phyloP scores from a whole-genome alignment of 2,888 invertebrate genomes.

The Busseola fusca region DNA sequence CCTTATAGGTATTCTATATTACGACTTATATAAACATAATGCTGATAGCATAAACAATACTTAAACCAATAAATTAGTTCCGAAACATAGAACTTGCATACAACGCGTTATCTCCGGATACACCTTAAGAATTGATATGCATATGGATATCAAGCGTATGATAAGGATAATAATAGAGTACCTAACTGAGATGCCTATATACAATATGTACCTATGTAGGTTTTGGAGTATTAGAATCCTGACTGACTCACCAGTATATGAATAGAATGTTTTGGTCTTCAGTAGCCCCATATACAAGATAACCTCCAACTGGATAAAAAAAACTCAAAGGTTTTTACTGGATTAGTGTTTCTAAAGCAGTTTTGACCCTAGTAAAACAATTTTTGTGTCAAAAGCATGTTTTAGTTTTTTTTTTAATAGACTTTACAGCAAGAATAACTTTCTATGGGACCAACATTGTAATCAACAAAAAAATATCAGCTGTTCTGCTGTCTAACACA shows the following conservation, averaged over 20 bases:
- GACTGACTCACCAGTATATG: background rate
- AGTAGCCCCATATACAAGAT: no score
- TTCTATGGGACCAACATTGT: no score
- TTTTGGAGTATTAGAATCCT: background rate
- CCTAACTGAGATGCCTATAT: background rate
- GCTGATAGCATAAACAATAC: background rate
- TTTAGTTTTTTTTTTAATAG: no score
- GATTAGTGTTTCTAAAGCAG: no score
- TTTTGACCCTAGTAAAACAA: no score
- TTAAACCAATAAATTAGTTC: constrained; percentile 20
- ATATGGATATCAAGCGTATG: background rate
- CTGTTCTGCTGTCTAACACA: no score
- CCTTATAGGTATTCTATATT: background rate
- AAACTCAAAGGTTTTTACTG: no score
- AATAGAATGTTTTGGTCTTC: background rate
- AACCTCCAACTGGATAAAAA: no score
- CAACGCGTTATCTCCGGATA: background rate
- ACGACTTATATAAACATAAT: background rate
- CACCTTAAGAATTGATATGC: constrained; percentile 22
- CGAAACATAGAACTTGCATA: constrained; percentile 12
- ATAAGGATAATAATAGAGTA: constrained; percentile 3
- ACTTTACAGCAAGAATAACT: no score
- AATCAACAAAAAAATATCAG: no score
- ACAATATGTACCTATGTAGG: background rate
- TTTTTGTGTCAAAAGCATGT: no score